A percentile compares a stretch with the other conserved stretches of the same genome.
Evolutionary conservation across 2,888 invertebrate genomes (phyloP).

Genomic region (Piscicola geometra): DNA sequence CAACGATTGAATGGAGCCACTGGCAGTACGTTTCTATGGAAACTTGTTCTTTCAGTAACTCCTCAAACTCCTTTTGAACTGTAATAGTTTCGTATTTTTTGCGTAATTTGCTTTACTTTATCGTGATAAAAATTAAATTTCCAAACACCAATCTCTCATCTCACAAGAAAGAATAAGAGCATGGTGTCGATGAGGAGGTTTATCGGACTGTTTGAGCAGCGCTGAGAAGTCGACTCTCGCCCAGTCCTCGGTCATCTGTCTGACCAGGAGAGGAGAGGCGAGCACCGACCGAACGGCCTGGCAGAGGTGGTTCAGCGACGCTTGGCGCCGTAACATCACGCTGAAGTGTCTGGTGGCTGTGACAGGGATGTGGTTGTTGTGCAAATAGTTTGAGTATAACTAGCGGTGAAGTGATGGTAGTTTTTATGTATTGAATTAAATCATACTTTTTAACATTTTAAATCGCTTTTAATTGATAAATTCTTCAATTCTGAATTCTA

Average conservation of each 20-base stretch:
- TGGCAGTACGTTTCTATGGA: conserved; percentile 57
- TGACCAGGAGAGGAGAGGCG: conserved; percentile 55
- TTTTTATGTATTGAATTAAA: neutral
- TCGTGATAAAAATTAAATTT: too few relatives aligned
- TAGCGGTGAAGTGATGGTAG: neutral
- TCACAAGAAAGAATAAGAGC: neutral
- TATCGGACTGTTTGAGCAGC: neutral
- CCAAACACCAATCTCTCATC: neutral
- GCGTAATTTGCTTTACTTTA: too few relatives aligned
- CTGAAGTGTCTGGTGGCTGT: conserved; percentile 57
- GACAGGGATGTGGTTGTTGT: conserved; percentile 33
- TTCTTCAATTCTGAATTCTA: neutral
- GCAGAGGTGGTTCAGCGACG: conserved; percentile 58
- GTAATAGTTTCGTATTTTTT: neutral
- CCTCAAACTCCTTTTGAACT: conserved; percentile 58
- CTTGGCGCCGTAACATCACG: conserved; percentile 56
- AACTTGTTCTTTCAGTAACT: conserved; percentile 56
- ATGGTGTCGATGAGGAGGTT: neutral
- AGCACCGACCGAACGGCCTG: conserved; percentile 58
- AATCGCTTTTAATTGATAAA: neutral
- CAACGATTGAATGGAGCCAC: conserved; percentile 58
- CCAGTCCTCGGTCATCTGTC: conserved; percentile 59
- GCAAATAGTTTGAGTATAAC: neutral
- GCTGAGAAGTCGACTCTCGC: conserved; percentile 36
- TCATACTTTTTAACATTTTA: neutral